phyloP scores from a whole-genome alignment of 1,140 invertebrate species.

The Drosophila tropicalis region DNA sequence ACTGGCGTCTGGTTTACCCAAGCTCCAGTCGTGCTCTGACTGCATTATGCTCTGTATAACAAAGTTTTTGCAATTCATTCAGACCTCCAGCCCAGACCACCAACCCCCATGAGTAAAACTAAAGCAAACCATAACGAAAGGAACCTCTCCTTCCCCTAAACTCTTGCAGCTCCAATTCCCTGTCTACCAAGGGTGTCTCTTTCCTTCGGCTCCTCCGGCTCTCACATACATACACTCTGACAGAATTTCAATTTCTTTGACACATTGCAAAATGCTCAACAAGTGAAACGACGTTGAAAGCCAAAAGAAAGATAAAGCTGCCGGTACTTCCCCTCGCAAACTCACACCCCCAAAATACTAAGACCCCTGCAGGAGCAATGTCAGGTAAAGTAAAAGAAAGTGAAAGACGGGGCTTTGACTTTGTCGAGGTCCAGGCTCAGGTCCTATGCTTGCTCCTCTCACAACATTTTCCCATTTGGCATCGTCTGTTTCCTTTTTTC shows the following conservation, averaged over 20 bases:
- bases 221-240: slow-evolving; percentile 8
- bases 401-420: slow-evolving; percentile 50
- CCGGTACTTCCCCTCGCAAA: not conserved
- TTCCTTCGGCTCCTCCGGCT: not conserved
- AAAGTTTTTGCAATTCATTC: slow-evolving; percentile 7
- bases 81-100: too few species aligned
- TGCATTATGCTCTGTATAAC: slow-evolving; percentile 10
- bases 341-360: not conserved
- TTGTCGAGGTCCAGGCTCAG: slow-evolving; percentile 17
- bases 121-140: too few species aligned
- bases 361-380: slow-evolving; percentile 3
- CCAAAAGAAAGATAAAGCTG: slow-evolving; percentile 26
- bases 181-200: not conserved
- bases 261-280: slow-evolving; percentile 61
- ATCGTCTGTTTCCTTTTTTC: not conserved
- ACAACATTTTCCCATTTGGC: slow-evolving; percentile 13
- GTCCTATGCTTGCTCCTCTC: not conserved
- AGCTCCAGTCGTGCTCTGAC: slow-evolving; percentile 3
- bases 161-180: not conserved
- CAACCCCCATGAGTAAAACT: too few species aligned
- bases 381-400: slow-evolving; percentile 44
- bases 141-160: not conserved
- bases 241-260: slow-evolving; percentile 78
- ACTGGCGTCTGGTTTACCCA: slow-evolving; percentile 13
- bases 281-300: slow-evolving; percentile 45